Evolutionary conservation across 2,113 vertebrate genomes (phyloP), one percentile per base, ranked within the genome.

Genomic region (Acrocephalus kingi): DNA sequence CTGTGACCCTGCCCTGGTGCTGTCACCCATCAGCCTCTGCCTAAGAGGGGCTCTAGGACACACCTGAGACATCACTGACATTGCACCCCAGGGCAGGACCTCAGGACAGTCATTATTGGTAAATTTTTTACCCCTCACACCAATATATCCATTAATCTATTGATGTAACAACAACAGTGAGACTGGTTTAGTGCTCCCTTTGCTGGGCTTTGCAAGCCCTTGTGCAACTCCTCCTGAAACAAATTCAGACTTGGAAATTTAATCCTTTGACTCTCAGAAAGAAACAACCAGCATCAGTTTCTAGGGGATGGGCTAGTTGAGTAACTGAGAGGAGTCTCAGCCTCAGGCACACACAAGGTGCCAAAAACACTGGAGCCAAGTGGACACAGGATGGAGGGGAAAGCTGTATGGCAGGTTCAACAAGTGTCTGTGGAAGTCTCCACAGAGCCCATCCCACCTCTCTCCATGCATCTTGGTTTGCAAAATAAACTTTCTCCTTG

Each of bases 31-130:
- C 82, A 84, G 48, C 31, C 59, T 68, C 51, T 46, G 56, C 72
- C 46, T 48, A 45, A 24, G n/a, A 33, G 11, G 23, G 18, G 9
- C 33, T 39, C 33, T 17, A 39, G 52, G 18, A 58, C 37, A 92
- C n/a, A 48, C 28, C 39, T 63, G 43, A 72, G 55, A 22, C 24
- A 18, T 20, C 37, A 54, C 27, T 1, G 5, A 27, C 2, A 0
- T 18, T 39, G 39, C 33, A 33, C 6, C 30, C 27, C 25, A 51
- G 58, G 39, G 14, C 43, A 92, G 49, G 21, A 45, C 7, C 14
- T 64, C 87, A 59, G 35, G 10, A 35, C 59, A 74, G 10, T 25
- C 46, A 48, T 24, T 15, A 23, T 7, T 3, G 1, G 22, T 23
- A 21, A 28, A 2, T 15, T 2, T 72, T 81, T 85, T 64, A 72